Evolutionary conservation across 2,113 vertebrate species (phyloP).

Genomic region (Callipepla squamata): DNA sequence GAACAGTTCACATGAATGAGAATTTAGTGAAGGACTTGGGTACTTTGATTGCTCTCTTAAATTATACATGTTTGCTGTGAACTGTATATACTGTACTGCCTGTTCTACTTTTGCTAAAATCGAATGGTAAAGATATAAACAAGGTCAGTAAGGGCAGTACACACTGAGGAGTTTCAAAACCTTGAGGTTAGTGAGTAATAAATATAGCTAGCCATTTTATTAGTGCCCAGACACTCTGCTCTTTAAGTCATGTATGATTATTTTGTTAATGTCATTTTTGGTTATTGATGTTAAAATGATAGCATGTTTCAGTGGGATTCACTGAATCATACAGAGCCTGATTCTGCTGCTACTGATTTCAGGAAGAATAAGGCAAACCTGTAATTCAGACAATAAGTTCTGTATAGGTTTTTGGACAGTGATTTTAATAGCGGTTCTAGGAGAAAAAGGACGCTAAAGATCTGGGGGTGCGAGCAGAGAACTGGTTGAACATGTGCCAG

Average conservation of each 20-base stretch:
- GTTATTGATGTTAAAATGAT: background rate
- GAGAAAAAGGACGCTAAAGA: too few species aligned
- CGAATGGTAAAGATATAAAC: slow-evolving; percentile 52
- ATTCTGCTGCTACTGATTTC: background rate
- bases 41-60: slow-evolving; percentile 34
- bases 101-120: slow-evolving; percentile 38
- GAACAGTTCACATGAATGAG: background rate
- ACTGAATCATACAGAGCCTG: background rate
- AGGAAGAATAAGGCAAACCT: background rate
- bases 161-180: slow-evolving; percentile 24
- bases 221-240: background rate
- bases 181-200: slow-evolving; percentile 38
- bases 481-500: too few species aligned
- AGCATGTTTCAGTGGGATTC: background rate
- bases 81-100: slow-evolving; percentile 17
- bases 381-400: background rate
- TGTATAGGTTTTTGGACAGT: background rate
- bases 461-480: too few species aligned
- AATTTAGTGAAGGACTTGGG: background rate
- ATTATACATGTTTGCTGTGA: slow-evolving; percentile 27
- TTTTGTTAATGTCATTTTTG: background rate
- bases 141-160: slow-evolving; percentile 32
- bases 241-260: slow-evolving; percentile 2
- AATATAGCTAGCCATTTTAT: background rate
- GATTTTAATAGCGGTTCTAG: background rate